Base-by-base conservation (phyloP, 2,888 invertebrate species). In the Cantharis flavilabris region DNA sequence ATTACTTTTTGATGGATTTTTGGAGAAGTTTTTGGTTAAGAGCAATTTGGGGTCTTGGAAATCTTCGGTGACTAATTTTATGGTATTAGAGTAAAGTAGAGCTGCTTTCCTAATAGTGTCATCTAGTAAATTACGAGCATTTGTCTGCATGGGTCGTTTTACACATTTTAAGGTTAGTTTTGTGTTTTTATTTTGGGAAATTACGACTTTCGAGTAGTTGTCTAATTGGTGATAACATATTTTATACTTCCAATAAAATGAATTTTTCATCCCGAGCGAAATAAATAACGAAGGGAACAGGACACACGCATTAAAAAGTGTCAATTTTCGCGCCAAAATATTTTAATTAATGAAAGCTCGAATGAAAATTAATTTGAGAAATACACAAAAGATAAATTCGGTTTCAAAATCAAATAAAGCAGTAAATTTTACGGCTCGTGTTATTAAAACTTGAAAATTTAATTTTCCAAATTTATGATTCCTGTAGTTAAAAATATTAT, bases 101-200 rank as follows among this genome's bases (percentile, higher is more conserved):
- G 76, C 77, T 76, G 64, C 73, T 78, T 76, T 77, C 75, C 77
- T 81, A 81, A 81, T 81, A 80, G 81, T 73, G 76, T 77, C 79
- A 79, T 81, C 79, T 79, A 76, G 73, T 67, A 79, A 80, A 81
- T 81, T 81, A 71, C 80, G 77, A 81, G 76, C 81, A 81, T 81
- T 81, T 81, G 78, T 81, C 81, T 79, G 77, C 76, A 75, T 73
- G 77, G 74, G 76, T 78, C 72, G 76, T 74, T 75, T 76, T 75
- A 73, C 71, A 77, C 78, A 76, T 75, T 75, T 76, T 49, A n/a
- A 77, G 73, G 75, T 76, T 73, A 69, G 73, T 73, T 63, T 72
- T 76, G 80, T 23, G 77, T 74, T 79, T 76, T 73, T 67, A 73
- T 71, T 72, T 69, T 72, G 72, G 75, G 63, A 69, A 62, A 73